Evolutionary conservation across 2,797 vertebrate genomes (phyloP).

Genomic region (Scyliorhinus canicula): DNA sequence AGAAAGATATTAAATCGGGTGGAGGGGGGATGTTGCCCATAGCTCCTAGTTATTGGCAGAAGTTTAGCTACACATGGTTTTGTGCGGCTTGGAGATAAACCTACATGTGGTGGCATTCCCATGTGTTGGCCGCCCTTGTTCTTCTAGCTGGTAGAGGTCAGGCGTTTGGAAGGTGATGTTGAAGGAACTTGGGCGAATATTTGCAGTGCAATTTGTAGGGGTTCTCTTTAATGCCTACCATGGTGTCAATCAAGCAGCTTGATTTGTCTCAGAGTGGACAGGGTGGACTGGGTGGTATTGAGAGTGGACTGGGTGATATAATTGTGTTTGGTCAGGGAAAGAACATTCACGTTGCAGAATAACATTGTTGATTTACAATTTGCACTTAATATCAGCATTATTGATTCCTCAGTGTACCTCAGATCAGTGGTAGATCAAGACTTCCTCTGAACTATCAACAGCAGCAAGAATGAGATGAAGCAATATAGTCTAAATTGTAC

Average conservation of each 20-base stretch:
- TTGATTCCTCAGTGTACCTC: not conserved
- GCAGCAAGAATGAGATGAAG: not conserved
- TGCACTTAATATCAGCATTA: not conserved
- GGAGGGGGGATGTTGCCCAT: too few species aligned
- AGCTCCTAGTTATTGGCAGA: too few species aligned
- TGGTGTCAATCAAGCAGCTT: not conserved
- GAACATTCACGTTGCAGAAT: not conserved
- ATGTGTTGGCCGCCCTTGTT: too few species aligned
- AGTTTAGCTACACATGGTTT: too few species aligned
- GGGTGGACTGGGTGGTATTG: not conserved
- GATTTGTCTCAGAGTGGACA: not conserved
- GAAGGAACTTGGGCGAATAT: not conserved
- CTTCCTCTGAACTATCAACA: not conserved
- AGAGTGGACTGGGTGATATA: not conserved
- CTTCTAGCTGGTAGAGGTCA: not conserved
- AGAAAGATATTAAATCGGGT: too few species aligned
- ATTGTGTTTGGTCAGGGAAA: not conserved
- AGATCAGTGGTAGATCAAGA: too few species aligned
- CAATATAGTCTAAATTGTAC: not conserved
- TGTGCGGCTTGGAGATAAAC: too few species aligned
- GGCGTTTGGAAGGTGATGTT: not conserved
- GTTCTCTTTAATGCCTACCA: too few species aligned
- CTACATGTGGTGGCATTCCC: too few species aligned
- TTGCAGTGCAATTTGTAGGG: not conserved
- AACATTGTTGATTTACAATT: not conserved